Conservation (phyloP, 2,113 vertebrate species). For the Callithrix jacchus region DNA sequence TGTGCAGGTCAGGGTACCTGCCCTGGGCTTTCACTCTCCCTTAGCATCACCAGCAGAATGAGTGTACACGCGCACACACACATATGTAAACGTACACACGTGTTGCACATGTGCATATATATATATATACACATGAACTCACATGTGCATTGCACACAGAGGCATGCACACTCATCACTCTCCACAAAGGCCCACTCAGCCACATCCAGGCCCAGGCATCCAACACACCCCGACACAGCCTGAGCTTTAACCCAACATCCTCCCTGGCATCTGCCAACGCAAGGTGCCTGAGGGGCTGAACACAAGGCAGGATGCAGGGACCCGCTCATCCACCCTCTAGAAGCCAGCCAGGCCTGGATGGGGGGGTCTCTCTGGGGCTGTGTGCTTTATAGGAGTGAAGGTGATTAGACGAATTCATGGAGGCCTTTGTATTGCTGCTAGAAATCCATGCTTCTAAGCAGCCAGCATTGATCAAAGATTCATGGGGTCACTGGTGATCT, state of each 20-base stretch:
- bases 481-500: not conserved
- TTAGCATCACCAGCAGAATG: not conserved
- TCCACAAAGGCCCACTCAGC: not conserved
- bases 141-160: rapidly evolving
- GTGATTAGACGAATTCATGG: not conserved
- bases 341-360: not conserved
- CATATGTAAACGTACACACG: rapidly evolving
- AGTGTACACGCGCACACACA: not conserved
- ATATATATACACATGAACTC: not conserved
- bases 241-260: not conserved
- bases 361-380: not conserved
- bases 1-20: not conserved
- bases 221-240: not conserved
- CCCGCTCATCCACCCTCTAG: rapidly evolving
- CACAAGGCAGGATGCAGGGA: not conserved
- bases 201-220: not conserved
- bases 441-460: rapidly evolving
- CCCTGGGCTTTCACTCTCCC: not conserved
- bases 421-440: rapidly evolving
- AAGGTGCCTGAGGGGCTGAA: not conserved
- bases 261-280: rapidly evolving
- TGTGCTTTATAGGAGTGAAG: not conserved
- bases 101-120: not conserved
- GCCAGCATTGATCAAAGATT: rapidly evolving
- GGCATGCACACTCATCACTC: rapidly evolving